Evolutionary conservation across 92 coral and sea anemone species (phyloP).

Genomic region (Phymanthus crucifer): DNA sequence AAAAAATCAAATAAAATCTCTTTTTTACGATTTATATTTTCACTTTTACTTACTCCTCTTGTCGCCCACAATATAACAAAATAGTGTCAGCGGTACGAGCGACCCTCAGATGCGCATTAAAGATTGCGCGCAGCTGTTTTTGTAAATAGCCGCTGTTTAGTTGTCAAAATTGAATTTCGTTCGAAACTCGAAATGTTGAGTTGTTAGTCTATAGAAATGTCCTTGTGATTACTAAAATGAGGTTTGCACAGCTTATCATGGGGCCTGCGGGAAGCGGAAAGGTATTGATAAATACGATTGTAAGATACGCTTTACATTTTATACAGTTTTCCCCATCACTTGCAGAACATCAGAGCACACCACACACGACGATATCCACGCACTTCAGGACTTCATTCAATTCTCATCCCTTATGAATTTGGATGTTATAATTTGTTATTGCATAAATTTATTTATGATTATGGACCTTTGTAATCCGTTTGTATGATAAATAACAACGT

Average conservation of each 20-base stretch:
- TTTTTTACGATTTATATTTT: too few species aligned
- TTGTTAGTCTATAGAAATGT: background rate
- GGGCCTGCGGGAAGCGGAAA: conserved; percentile 99
- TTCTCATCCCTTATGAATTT: too few species aligned
- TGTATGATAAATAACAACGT: too few species aligned
- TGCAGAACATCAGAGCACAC: too few species aligned
- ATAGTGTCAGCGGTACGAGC: conserved; percentile 20
- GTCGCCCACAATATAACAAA: too few species aligned
- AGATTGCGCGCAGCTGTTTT: background rate
- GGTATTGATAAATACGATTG: conserved; percentile 37
- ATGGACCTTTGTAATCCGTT: too few species aligned
- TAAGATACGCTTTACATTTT: background rate
- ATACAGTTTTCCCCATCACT: too few species aligned
- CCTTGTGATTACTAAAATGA: conserved; percentile 44
- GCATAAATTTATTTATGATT: too few species aligned
- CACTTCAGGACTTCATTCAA: too few species aligned
- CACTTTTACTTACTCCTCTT: too few species aligned
- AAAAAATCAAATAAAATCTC: too few species aligned
- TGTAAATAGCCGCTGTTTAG: background rate
- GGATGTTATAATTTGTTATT: too few species aligned
- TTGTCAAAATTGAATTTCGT: conserved; percentile 15
- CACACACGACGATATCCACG: background rate
- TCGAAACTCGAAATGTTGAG: background rate
- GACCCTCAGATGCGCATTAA: background rate
- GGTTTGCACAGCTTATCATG: conserved; percentile 95